These are phyloP conservation scores for Saguinus imperator DNA, from an alignment of 2,113 vertebrate genomes.

Conservation along the genomic window DNA sequence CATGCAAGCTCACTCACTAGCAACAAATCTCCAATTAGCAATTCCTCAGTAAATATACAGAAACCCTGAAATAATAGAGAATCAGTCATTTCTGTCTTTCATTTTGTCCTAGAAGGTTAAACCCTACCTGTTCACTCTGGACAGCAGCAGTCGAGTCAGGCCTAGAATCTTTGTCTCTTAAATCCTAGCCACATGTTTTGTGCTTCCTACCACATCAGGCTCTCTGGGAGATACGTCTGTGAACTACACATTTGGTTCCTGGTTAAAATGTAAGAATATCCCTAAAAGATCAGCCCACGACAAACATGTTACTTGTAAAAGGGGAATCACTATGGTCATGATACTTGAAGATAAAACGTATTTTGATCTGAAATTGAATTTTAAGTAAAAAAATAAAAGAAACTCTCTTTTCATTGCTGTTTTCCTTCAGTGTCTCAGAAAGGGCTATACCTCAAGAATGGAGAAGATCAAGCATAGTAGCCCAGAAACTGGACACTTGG, in stretches of 20 bases:
- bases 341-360: neutral
- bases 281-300: neutral
- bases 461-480: neutral
- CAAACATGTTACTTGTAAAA: neutral
- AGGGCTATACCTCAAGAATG: neutral
- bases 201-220: neutral
- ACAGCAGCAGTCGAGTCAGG: neutral
- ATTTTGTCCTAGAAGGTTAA: neutral
- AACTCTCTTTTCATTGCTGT: neutral
- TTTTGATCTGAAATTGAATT: neutral
- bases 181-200: neutral
- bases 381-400: slow-evolving; percentile 22
- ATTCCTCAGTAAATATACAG: neutral
- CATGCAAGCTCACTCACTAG: neutral
- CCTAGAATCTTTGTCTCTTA: neutral
- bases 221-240: neutral
- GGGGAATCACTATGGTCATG: neutral
- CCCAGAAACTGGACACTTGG: neutral
- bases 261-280: slow-evolving; percentile 33
- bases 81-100: neutral
- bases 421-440: neutral
- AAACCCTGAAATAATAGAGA: neutral
- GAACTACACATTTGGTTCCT: neutral
- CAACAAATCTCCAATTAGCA: neutral
- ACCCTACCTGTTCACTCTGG: neutral